These are phyloP conservation scores for Syrista parreyssii DNA, from an alignment of 2,888 invertebrate species.

Conservation along the genomic window DNA sequence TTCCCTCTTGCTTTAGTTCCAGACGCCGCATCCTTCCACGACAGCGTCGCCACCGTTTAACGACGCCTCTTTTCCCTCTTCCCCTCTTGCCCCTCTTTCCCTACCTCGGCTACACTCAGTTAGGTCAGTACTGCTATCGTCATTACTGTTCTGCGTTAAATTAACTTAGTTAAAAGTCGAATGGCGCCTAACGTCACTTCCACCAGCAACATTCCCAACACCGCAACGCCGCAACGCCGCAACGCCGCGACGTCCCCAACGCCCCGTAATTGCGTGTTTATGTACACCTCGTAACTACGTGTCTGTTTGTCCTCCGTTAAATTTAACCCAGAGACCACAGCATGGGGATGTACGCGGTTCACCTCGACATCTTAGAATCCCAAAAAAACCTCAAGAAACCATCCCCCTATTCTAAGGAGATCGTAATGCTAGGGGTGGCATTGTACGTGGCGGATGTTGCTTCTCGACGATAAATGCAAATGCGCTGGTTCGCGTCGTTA, in stretches of 20 bases:
- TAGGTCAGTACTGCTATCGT: constrained; percentile 19
- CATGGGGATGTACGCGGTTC: background rate
- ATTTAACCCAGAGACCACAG: constrained; percentile 36
- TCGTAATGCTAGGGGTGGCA: background rate
- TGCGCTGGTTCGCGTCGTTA: background rate
- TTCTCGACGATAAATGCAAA: background rate
- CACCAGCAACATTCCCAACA: constrained; percentile 6
- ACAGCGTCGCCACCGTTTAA: constrained; percentile 5
- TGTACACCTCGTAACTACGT: constrained; percentile 59
- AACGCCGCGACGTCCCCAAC: constrained; percentile 25
- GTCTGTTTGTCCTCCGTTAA: constrained; percentile 58
- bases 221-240: constrained; percentile 10
- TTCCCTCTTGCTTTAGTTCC: background rate
- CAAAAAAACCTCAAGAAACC: background rate
- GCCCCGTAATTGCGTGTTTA: constrained; percentile 59
- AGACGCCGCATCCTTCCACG: background rate
- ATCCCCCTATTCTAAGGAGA: background rate
- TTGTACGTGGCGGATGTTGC: background rate
- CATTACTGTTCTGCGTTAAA: constrained; percentile 21
- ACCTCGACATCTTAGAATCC: background rate
- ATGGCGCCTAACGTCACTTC: constrained; percentile 21
- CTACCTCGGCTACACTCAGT: constrained; percentile 26
- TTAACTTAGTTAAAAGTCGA: constrained; percentile 31
- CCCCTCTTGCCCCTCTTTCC: constrained; percentile 30
- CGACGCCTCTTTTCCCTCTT: constrained; percentile 10